Base-by-base conservation (phyloP, 2,888 invertebrate genomes). In the Mactromeris polynyma region DNA sequence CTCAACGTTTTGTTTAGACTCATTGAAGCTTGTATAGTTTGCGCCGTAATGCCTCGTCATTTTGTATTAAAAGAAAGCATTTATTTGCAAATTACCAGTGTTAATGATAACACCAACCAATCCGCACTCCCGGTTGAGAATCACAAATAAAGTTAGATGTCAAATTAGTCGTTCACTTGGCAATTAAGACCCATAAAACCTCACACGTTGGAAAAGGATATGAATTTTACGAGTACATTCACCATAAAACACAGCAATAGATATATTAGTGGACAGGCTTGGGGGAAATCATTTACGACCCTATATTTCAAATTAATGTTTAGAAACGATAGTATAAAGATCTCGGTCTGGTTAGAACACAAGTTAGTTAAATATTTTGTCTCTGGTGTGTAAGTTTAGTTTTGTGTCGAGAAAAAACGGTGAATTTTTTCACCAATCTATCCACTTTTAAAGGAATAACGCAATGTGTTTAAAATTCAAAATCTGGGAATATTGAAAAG, bases 261-360 rank as follows among this genome's bases (percentile, higher is more conserved):
- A 88, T 89, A 79, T 89, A 89, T 86, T 86, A 84, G 85, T 89
- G 87, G 90, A 86, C 88, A 85, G 73, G 73, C 89, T 81, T 86
- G 83, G 78, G 86, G 86, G 89, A 90, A 87, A 46, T 77, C 89
- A 88, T 92, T 90, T 90, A 92, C 84, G 78, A 81, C 84, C 83
- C 92, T 83, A 92, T 92, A 92, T 91, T 92, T 92, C 92, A 92
- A 90, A 86, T 91, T 92, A 91, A 92, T 92, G 92, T 88, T 90
- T 85, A 87, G 83, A 84, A 89, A 80, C 86, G 87, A 81, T 87
- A 40, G 86, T 92, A 92, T 92, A 92, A 92, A 92, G 84, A 85
- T 54, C 81, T 19, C 26, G 51, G 40, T 84, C 84, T 78, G 38
- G 33, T 38, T 19, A 84, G 38, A 78, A 84, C 46, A 46, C 33